Percentiles rank a stretch among this genome's conserved stretches.
Evolutionary conservation across 2,113 vertebrate species (phyloP).

Genomic region (Anarhynchus alexandrinus): DNA sequence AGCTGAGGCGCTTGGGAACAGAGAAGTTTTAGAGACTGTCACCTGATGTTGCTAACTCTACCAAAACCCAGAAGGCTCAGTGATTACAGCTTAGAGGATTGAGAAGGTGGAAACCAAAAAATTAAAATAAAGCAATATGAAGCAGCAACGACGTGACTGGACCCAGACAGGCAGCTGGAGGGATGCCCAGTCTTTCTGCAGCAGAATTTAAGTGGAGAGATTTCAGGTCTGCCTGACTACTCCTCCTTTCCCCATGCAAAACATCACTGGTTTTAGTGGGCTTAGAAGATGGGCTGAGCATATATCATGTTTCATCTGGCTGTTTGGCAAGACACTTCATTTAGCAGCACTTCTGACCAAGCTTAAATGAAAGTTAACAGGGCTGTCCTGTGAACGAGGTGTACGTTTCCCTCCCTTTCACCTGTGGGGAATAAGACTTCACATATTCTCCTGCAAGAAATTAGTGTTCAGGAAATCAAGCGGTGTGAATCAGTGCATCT

Average conservation of each 20-base stretch:
- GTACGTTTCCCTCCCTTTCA: neutral
- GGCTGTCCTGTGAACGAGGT: neutral
- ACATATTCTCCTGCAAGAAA: neutral
- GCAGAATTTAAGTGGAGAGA: neutral
- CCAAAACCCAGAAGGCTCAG: neutral
- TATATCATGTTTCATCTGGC: neutral
- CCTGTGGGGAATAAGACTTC: neutral
- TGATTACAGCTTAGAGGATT: neutral
- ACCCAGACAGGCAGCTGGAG: constrained; percentile 15
- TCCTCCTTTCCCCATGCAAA: constrained; percentile 6
- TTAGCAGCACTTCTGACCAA: neutral
- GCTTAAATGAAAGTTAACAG: neutral
- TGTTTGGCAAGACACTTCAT: neutral
- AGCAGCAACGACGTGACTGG: neutral
- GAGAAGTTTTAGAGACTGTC: neutral
- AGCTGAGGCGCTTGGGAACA: neutral
- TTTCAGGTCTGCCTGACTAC: constrained; percentile 26
- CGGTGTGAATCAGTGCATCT: neutral
- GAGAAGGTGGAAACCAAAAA: neutral
- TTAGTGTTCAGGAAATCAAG: neutral
- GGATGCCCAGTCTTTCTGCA: neutral
- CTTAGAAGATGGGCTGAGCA: neutral
- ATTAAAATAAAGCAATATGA: neutral
- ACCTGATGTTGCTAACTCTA: neutral
- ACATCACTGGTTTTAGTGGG: neutral